Evolutionary conservation across 2,888 invertebrate species (phyloP).

Genomic region (Rhingia campestris): DNA sequence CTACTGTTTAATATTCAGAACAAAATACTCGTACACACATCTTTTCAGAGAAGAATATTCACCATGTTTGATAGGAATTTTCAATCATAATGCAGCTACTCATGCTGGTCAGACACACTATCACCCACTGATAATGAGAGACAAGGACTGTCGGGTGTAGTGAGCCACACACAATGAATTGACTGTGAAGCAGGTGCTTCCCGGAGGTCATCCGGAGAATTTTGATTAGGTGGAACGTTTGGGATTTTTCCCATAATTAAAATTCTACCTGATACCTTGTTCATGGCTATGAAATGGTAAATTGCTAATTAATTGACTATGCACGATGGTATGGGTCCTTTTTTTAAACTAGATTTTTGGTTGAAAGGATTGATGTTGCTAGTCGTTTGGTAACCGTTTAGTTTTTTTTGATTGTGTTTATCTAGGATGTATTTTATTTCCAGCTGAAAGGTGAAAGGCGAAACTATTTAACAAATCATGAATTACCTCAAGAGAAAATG

Average conservation of each 20-base stretch:
- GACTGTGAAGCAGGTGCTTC: slow-evolving; percentile 60
- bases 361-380: slow-evolving; percentile 60
- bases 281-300: slow-evolving; percentile 63
- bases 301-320: slow-evolving; percentile 69
- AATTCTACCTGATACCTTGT: slow-evolving; percentile 63
- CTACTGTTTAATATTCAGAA: slow-evolving; percentile 72
- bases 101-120: slow-evolving; percentile 55
- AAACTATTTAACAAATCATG: slow-evolving; percentile 4
- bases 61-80: slow-evolving; percentile 68
- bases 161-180: slow-evolving; percentile 29
- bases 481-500: background rate
- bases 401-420: slow-evolving; percentile 7
- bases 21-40: slow-evolving; percentile 7
- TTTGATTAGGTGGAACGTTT: slow-evolving; percentile 61
- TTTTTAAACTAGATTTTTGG: slow-evolving; percentile 21
- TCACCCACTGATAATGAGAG: slow-evolving; percentile 46
- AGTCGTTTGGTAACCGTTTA: slow-evolving; percentile 9
- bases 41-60: slow-evolving; percentile 38
- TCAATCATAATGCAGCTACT: slow-evolving; percentile 70
- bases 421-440: slow-evolving; percentile 2
- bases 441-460: slow-evolving; percentile 8
- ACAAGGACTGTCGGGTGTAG: background rate
- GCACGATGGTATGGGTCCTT: slow-evolving; percentile 35
- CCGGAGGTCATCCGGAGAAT: slow-evolving; percentile 55
- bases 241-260: slow-evolving; percentile 70